phyloP scores from a whole-genome alignment of 2,113 vertebrate genomes.

The Tenebrosternarchus preto region DNA sequence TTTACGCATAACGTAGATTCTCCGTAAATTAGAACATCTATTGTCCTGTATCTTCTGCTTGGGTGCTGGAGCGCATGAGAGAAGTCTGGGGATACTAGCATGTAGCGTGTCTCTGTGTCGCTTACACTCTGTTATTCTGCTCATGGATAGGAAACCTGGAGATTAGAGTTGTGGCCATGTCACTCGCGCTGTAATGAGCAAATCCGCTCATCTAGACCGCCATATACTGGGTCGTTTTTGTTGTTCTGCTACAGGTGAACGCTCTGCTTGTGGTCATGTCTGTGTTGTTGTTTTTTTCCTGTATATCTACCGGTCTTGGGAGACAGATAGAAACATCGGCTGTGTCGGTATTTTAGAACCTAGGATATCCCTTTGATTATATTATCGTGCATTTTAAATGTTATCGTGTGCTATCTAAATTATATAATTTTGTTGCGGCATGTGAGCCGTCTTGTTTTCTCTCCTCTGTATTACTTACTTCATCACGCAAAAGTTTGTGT shows the following conservation, averaged over 20 bases:
- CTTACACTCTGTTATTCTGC: neutral
- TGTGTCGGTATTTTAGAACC: neutral
- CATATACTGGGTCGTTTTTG: constrained; percentile 81
- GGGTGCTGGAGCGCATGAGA: neutral
- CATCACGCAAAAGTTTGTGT: neutral
- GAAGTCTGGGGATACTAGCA: neutral
- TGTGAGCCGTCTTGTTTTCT: neutral
- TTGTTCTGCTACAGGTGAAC: constrained; percentile 60
- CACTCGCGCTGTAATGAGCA: constrained; percentile 78
- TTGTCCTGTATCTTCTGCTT: no score
- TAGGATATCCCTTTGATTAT: neutral
- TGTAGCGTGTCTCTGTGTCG: neutral
- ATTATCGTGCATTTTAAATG: no score
- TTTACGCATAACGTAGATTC: no score
- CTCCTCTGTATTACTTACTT: neutral
- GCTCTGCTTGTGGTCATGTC: neutral
- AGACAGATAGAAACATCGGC: no score
- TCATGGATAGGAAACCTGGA: constrained; percentile 57
- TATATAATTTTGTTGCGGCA: neutral
- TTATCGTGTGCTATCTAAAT: no score
- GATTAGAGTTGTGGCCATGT: constrained; percentile 67
- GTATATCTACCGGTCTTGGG: no score
- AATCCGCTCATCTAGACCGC: constrained; percentile 82
- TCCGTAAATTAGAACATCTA: no score
- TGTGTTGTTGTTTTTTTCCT: neutral